phyloP scores from a whole-genome alignment of 1,140 invertebrate species.

The Whitmania pigra region DNA sequence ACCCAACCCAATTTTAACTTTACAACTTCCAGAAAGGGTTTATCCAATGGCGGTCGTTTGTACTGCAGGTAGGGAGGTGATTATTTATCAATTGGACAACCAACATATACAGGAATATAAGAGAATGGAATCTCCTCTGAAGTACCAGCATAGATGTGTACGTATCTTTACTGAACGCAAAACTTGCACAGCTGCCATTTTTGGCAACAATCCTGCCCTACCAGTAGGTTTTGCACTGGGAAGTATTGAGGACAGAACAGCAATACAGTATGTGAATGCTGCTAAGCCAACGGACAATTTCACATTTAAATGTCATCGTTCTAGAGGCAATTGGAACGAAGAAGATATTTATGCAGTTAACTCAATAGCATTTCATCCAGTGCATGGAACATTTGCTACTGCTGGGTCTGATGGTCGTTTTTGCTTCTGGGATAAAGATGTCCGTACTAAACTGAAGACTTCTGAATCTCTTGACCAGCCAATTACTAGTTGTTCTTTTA shows the following conservation, averaged over 20 bases:
- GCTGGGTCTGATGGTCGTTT: constrained; percentile 94
- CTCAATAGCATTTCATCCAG: constrained; percentile 93
- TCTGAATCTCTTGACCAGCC: constrained; percentile 88
- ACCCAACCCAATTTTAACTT: constrained; percentile 72
- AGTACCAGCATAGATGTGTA: constrained; percentile 74
- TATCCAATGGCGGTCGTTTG: constrained; percentile 96
- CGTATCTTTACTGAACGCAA: constrained; percentile 83
- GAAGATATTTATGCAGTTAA: constrained; percentile 81
- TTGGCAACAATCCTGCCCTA: background rate
- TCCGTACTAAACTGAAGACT: constrained; percentile 89
- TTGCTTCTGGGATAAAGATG: constrained; percentile 99
- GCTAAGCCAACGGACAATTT: constrained; percentile 95
- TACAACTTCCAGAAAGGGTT: constrained; percentile 79
- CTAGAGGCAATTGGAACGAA: constrained; percentile 68
- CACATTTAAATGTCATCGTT: constrained; percentile 97
- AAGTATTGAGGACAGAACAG: constrained; percentile 57
- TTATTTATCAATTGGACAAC: constrained; percentile 86
- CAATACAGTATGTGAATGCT: constrained; percentile 88
- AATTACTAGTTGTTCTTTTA: constrained; percentile 83
- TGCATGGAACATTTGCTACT: constrained; percentile 89
- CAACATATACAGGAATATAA: constrained; percentile 86
- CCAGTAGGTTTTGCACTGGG: constrained; percentile 80
- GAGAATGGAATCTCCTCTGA: constrained; percentile 82
- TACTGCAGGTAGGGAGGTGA: constrained; percentile 73
- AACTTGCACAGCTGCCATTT: constrained; percentile 41